phyloP scores from a whole-genome alignment of 2,888 invertebrate species.

The Melinopterus prodromus region DNA sequence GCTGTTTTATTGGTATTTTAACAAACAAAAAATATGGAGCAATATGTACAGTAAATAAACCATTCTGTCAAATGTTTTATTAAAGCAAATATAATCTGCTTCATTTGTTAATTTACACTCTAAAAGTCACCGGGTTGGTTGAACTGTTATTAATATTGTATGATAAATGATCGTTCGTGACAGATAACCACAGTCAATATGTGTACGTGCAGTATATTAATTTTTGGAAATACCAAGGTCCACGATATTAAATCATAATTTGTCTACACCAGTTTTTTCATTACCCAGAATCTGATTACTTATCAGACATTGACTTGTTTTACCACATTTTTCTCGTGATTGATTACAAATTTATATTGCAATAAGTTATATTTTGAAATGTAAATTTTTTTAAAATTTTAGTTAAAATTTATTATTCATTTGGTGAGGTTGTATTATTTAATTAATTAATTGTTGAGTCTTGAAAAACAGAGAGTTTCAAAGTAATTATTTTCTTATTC shows the following conservation, averaged over 20 bases:
- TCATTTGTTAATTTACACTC: neutral
- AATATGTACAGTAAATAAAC: too few species aligned
- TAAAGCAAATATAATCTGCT: neutral
- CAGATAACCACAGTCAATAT: neutral
- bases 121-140: neutral
- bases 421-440: too few species aligned
- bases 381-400: too few species aligned
- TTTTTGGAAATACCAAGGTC: neutral
- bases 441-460: too few species aligned
- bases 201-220: neutral
- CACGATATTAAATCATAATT: neutral
- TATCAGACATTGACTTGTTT: neutral
- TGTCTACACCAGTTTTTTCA: neutral
- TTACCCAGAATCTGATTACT: neutral
- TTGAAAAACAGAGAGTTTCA: too few species aligned
- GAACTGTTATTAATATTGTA: neutral
- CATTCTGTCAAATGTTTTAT: too few species aligned
- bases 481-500: too few species aligned
- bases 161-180: neutral
- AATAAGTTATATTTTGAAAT: too few species aligned
- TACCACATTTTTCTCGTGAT: neutral
- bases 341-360: too few species aligned
- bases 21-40: too few species aligned
- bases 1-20: too few species aligned
- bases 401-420: too few species aligned